Evolutionary conservation across 2,797 vertebrate species (phyloP), one percentile per base, ranked within the genome.

Genomic region (Sebastes aleutianus): DNA sequence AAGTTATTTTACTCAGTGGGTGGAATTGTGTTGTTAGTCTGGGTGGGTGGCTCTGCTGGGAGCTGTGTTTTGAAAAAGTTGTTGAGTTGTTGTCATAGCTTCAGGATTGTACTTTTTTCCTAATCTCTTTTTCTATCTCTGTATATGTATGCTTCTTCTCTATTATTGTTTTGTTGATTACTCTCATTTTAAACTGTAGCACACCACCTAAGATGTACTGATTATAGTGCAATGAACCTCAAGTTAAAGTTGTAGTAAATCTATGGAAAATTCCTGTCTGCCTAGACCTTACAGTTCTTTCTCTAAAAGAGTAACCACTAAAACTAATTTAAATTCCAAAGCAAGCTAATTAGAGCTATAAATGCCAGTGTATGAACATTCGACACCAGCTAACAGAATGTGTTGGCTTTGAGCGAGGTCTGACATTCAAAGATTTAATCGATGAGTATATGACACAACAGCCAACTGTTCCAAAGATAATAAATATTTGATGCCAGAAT

Each of bases 1-100:
- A 83, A 58, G 63, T 74, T 63, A 29, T 83, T 80, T 80, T 64
- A 62, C 74, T 84, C 32, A 50, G 76, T 84, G 74, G 80, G 78
- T 78, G 66, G 67, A 84, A 75, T 76, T 79, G 31, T 77, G 70
- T 83, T 85, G 58, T 76, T 80, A 68, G 59, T 66, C 29, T n/a
- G 29, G 70, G 70, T 83, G 67, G 75, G 67, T 68, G 84, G 75
- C 39, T 83, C 72, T 79, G 73, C 73, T 84, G 73, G 56, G 59
- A 86, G 70, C 54, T 76, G 36, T 32, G 29, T 71, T 79, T 50
- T 66, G 34, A 58, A 78, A 71, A 80, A 62, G 61, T 76, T 71
- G 54, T 61, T 59, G 56, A 77, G 68, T 62, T 77, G 26, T 54
- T 83, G 70, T 73, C 43, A 29, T 72, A 64, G 26, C 73, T 86